phyloP scores from a whole-genome alignment of 2,888 invertebrate species.

The Stenchaetothrips biformis region DNA sequence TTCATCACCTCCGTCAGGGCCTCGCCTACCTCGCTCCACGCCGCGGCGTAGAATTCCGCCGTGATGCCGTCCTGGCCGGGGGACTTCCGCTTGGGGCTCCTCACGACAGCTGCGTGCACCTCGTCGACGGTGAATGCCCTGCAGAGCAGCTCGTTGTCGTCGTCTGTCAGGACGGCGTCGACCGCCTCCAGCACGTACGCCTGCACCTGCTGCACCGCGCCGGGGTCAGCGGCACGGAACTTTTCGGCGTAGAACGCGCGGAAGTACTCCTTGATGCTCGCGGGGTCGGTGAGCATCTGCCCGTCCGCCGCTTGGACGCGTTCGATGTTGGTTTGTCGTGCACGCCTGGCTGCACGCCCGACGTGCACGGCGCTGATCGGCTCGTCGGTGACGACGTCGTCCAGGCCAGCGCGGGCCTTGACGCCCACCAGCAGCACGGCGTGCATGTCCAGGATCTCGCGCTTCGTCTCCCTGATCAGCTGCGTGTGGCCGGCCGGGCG shows the following conservation, averaged over 20 bases:
- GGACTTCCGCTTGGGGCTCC: background rate
- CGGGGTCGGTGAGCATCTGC: background rate
- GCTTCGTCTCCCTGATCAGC: background rate
- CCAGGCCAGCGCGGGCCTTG: background rate
- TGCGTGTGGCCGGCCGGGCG: background rate
- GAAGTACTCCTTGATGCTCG: background rate
- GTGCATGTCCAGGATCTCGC: background rate
- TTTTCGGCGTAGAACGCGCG: background rate
- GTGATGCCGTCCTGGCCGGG: background rate
- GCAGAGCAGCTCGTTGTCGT: background rate
- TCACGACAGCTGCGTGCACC: background rate
- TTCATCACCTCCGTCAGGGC: background rate
- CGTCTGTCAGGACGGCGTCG: background rate
- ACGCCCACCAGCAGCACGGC: background rate
- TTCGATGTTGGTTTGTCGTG: background rate
- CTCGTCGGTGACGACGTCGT: background rate
- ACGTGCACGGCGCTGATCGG: background rate
- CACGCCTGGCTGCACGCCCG: background rate
- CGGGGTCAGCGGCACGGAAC: background rate
- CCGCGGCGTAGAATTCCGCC: background rate
- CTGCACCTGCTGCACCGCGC: background rate
- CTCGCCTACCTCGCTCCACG: background rate
- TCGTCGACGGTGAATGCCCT: background rate
- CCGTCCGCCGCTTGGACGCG: background rate
- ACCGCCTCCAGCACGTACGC: background rate